Evolutionary conservation across 2,888 invertebrate genomes (phyloP), one percentile per base, ranked within the genome.

Genomic region (Acleris holmiana): DNA sequence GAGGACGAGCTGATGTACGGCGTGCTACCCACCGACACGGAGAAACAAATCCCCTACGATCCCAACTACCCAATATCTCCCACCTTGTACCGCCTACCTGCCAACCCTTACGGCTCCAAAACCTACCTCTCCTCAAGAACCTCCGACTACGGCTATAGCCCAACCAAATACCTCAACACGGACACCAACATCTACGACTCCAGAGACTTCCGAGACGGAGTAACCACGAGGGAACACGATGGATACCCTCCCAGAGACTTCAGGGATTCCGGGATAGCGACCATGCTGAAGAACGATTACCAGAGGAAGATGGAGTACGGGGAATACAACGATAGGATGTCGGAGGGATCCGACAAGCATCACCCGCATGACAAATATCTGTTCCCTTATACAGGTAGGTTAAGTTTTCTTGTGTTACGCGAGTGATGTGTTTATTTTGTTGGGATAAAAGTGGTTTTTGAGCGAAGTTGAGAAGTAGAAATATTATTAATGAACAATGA

Each of bases 371-470:
- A 97, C 75, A 96, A 96, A 93, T 97, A 97, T 85, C 91, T 96
- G 68, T 97, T 97, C 76, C 97, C 97, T 0, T 97, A 97, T 78
- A 97, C 97, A 73, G 95, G 96, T 93, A 82, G 86, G 84, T 79
- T 51, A 47, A 29, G 50, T 56, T 35, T 29, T 50, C 44, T 18
- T 40, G 25, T 60, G 17, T 8, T 46, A 19, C 3, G 7, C 4
- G 17, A 57, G 15, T 57, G 15, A 4, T n/a, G 56, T 29, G 55
- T 55, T 21, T 55, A 21, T 41, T 51, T 21, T 47, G 40, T 40
- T 51, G 46, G 18, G 17, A 56, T 10, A 4, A 17, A 50, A 47
- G 47, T 62, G 56, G 44, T 50, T 51, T 18, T 56, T 19, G 58
- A 4, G 35, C 35, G 13, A 35, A 29, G 29, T 29, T 29, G 29